These are phyloP conservation scores for Anoura caudifer DNA, from an alignment of 2,113 vertebrate species.

Conservation along the genomic window DNA sequence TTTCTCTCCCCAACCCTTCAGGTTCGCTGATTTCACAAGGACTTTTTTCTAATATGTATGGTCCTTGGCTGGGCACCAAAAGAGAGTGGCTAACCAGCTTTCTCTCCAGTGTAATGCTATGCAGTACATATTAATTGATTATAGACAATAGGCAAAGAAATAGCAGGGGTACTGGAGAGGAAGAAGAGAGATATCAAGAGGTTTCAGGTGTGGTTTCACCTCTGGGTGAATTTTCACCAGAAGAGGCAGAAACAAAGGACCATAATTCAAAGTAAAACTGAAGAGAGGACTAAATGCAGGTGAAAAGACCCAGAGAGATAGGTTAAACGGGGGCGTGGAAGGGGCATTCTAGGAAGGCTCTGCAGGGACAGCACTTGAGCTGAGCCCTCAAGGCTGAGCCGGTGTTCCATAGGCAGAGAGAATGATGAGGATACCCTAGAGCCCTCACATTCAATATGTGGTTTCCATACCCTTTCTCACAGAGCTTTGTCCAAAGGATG, in stretches of 20 bases:
- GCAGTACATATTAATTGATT: background rate
- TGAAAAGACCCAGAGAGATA: background rate
- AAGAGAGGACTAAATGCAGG: background rate
- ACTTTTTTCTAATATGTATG: background rate
- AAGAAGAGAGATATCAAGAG: background rate
- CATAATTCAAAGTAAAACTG: background rate
- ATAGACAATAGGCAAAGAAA: background rate
- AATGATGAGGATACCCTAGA: background rate
- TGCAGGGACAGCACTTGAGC: background rate
- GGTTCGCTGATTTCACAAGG: background rate
- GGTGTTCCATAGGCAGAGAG: background rate
- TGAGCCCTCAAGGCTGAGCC: background rate
- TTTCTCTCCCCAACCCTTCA: background rate
- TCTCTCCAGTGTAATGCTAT: background rate
- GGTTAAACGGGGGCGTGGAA: background rate
- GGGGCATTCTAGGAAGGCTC: background rate
- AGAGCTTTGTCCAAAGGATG: constrained; percentile 33
- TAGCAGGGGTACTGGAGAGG: background rate
- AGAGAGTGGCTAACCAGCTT: background rate
- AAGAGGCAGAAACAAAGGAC: background rate
- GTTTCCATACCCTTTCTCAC: constrained; percentile 7
- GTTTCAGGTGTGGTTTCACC: background rate
- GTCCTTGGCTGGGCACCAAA: background rate
- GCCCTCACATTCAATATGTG: background rate
- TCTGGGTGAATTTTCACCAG: background rate